Evolutionary conservation across 2,113 vertebrate species (phyloP).

Genomic region (Aramus guarauna): DNA sequence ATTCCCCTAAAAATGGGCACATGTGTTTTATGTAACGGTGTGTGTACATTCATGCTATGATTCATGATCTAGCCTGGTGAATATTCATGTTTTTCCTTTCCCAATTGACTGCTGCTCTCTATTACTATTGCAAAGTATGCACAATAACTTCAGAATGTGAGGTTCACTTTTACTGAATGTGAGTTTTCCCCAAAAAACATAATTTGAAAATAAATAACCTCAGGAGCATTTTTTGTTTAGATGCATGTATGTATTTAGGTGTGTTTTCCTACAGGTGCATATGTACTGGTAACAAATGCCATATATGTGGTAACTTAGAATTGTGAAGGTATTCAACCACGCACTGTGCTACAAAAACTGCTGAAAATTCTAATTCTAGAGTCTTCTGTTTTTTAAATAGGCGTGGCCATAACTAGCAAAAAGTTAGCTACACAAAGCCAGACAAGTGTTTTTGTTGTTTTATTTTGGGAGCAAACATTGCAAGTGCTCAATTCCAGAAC

Average conservation of each 20-base stretch:
- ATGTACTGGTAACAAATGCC: neutral
- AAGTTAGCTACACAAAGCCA: neutral
- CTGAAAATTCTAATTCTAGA: neutral
- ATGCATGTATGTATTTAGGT: rapidly evolving
- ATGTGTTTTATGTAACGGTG: neutral
- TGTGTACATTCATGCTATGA: neutral
- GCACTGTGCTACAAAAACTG: neutral
- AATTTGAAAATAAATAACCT: neutral
- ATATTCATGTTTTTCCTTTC: neutral
- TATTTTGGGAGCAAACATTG: neutral
- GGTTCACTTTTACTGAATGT: neutral
- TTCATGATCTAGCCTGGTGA: neutral
- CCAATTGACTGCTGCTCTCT: neutral
- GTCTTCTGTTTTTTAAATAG: neutral
- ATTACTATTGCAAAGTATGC: neutral
- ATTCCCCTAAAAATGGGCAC: neutral
- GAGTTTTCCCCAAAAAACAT: neutral
- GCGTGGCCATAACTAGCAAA: neutral
- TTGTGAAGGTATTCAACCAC: neutral
- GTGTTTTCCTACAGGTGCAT: neutral
- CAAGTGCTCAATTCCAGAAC: neutral
- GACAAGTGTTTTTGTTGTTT: neutral
- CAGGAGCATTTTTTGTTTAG: neutral
- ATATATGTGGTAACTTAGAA: neutral
- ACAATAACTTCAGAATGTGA: neutral